Base-by-base conservation (phyloP, 2,797 vertebrate species). In the Sebastes cheni region DNA sequence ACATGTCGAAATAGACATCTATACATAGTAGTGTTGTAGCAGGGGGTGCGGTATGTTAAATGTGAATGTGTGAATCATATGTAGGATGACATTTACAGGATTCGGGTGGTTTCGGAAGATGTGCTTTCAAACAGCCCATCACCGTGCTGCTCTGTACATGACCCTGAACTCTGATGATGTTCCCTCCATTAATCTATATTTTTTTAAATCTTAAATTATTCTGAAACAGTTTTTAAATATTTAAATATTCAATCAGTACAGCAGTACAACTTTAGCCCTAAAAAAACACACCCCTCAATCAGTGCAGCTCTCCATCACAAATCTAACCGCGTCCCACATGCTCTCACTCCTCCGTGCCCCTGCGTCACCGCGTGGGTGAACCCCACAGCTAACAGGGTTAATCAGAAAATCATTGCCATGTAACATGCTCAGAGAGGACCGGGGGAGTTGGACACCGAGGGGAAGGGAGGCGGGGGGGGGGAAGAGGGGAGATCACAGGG, bases 341-440 rank as follows among this genome's bases (percentile, higher is more conserved):
- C 84, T 59, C 74, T 29, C 75, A 54, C 73, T 75, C 80, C 62
- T 66, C 62, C 46, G 14, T 30, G 77, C 81, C 88, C 79, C 82
- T 79, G 84, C 58, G 18, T 75, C 82, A 52, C 80, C 67, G 86
- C 20, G 23, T 78, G 85, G 85, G 84, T 85, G 79, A 91, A 91
- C 60, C 83, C 89, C 32, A 16, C 67, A 81, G 74, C 93, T 94
- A 88, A 91, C 59, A 34, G 90, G 93, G 92, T 95, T 94, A 95
- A 91, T 94, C 92, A 93, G 88, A 91, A 91, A 96, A 92, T 90
- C 95, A 95, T 85, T 92, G 87, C 86, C 81, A 92, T 91, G 83
- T 88, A 90, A 93, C 87, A 89, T 86, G 85, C 77, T 79, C 87
- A 90, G 84, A 86, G 74, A 78, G 6, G 23, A 55, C 18, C 4